A percentile compares a stretch with the other conserved stretches of the same genome.
Conservation (phyloP, 2,888 invertebrate species). For the Halictus quadricinctus region DNA sequence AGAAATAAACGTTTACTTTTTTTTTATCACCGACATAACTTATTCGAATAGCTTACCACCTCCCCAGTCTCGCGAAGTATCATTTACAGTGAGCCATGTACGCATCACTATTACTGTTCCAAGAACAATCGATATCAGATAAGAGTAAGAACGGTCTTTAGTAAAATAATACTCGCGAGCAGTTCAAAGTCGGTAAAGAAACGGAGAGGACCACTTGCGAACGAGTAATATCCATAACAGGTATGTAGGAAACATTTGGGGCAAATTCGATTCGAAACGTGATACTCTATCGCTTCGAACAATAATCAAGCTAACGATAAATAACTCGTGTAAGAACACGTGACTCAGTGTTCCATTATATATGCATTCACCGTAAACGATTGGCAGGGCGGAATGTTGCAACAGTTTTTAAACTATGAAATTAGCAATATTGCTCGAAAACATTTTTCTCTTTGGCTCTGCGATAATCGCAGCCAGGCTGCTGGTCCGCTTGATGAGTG, state of each 20-base stretch:
- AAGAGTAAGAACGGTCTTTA: not conserved
- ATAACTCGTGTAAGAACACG: not conserved
- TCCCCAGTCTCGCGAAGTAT: not conserved
- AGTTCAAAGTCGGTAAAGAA: not conserved
- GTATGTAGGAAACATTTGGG: not conserved
- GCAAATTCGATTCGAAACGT: not conserved
- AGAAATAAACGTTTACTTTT: conserved; percentile 30
- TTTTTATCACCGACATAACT: not conserved
- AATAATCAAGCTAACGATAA: not conserved
- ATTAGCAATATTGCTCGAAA: not conserved
- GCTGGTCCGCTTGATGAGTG: not conserved
- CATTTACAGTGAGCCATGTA: not conserved
- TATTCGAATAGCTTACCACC: not conserved
- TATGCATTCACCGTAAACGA: not conserved
- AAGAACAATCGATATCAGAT: not conserved
- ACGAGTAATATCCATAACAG: not conserved
- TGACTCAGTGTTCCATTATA: not conserved
- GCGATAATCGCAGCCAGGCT: not conserved
- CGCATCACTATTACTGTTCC: not conserved
- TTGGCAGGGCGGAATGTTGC: not conserved
- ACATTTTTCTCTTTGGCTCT: not conserved
- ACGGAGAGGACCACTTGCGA: not conserved
- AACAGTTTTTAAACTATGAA: not conserved
- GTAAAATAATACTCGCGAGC: not conserved
- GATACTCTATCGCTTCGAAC: not conserved